Evolutionary conservation across 2,888 invertebrate species (phyloP).

Genomic region (Acrobasis suavella): DNA sequence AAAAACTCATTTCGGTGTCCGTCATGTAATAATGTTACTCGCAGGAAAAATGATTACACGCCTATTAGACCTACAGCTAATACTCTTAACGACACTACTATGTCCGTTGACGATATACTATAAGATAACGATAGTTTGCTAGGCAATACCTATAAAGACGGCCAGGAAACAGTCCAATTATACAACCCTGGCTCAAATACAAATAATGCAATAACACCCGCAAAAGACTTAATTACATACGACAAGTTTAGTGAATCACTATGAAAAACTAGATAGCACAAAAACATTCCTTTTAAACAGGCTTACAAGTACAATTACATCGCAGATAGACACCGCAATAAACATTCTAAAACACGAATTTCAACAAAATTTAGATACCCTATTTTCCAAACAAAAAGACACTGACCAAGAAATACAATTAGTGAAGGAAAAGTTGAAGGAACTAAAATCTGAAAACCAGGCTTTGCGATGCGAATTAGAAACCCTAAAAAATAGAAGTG

Average conservation of each 20-base stretch:
- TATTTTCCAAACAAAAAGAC: background rate
- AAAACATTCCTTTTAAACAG: background rate
- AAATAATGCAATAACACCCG: background rate
- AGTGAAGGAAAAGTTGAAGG: background rate
- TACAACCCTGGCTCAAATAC: background rate
- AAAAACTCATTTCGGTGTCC: background rate
- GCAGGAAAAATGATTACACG: background rate
- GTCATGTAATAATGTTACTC: background rate
- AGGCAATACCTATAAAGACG: background rate
- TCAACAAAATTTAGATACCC: background rate
- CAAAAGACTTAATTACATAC: background rate
- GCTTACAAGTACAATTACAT: background rate
- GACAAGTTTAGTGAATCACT: background rate
- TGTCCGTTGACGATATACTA: constrained; percentile 1
- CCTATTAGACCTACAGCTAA: background rate
- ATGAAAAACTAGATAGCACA: background rate
- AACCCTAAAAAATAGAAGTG: too few relatives aligned
- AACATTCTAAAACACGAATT: background rate
- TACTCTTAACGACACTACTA: background rate
- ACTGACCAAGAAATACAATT: background rate
- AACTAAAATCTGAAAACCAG: too few relatives aligned
- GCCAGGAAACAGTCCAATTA: background rate
- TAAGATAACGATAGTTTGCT: background rate
- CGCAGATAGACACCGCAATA: background rate
- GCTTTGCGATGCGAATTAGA: too few relatives aligned